Evolutionary conservation across 2,888 invertebrate species (phyloP), one percentile per base, ranked within the genome.

Genomic region (Perdita meconis): DNA sequence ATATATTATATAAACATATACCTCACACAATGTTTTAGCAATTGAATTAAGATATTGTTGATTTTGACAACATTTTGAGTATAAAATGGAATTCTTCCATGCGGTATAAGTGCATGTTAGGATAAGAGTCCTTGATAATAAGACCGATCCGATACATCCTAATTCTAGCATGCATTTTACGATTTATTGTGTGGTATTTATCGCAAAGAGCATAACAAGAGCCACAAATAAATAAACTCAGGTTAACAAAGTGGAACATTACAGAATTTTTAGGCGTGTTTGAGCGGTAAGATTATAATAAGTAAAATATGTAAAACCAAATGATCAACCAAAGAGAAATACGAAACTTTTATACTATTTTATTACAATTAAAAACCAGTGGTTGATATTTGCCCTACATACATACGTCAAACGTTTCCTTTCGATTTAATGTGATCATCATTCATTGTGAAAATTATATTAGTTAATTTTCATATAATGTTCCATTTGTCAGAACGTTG

Each of bases 261-360:
- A 71, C 42, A 63, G 60, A 26, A 64, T 66, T 63, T 63, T 50
- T 34, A 60, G 16, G 51, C 38, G 50, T 57, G 69, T 70, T 73
- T 30, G 8, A 69, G 47, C 38, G 19, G 67, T 61, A 68, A 64
- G 50, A 56, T 34, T 56, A 38, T 42, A 56, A 65, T 42, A 64
- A 10, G 70, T 63, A 65, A 64, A 80, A 56, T 22, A 8, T 10
- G n/a, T 34, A 42, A 34, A 65, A 24, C 13, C 19, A 38, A 56
- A 56, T 56, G 16, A 44, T 42, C 50, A 56, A 53, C 13, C 1
- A 3, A 61, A 57, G n/a, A 59, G 60, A 16, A 67, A 69, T 50
- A 40, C 38, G 12, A 57, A 65, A 19, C 70, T 82, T 82, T 80
- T 82, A 80, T 82, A 82, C 80, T 73, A 71, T 80, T 82, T 83